A percentile compares a stretch with the other conserved stretches of the same genome.
Evolutionary conservation across 2,797 vertebrate species (phyloP).

Genomic region (Neostethus bicornis): DNA sequence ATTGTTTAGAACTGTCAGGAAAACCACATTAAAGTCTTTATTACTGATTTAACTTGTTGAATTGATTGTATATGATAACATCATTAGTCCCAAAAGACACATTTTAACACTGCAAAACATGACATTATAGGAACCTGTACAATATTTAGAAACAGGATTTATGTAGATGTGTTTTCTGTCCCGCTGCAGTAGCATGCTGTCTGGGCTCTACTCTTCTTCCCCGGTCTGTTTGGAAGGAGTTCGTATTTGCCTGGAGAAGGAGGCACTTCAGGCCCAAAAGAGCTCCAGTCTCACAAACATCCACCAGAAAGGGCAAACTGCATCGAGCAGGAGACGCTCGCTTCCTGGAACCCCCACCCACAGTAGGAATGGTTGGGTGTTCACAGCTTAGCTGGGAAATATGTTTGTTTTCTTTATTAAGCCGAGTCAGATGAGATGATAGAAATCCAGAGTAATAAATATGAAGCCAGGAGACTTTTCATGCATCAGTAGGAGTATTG

Average conservation of each 20-base stretch:
- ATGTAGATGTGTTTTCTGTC: neutral
- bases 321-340: constrained; percentile 84
- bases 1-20: neutral
- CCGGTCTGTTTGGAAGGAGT: constrained; percentile 62
- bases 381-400: constrained; percentile 16
- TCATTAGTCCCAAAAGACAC: too few species aligned
- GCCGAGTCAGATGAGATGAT: constrained; percentile 11
- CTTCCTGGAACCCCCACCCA: constrained; percentile 88
- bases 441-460: constrained; percentile 2
- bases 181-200: constrained; percentile 38
- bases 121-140: neutral
- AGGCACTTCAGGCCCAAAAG: constrained; percentile 85
- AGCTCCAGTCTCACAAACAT: constrained; percentile 92
- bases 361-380: constrained; percentile 75
- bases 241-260: constrained; percentile 71
- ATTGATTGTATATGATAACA: neutral
- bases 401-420: constrained; percentile 8
- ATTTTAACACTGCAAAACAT: too few species aligned
- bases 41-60: neutral
- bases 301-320: constrained; percentile 82
- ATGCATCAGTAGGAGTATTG: constrained; percentile 7
- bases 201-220: constrained; percentile 70
- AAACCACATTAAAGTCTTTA: neutral
- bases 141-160: neutral
- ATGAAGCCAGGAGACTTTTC: constrained; percentile 5